Evolutionary conservation across 2,888 invertebrate species (phyloP).

Genomic region (Tipula confusa): DNA sequence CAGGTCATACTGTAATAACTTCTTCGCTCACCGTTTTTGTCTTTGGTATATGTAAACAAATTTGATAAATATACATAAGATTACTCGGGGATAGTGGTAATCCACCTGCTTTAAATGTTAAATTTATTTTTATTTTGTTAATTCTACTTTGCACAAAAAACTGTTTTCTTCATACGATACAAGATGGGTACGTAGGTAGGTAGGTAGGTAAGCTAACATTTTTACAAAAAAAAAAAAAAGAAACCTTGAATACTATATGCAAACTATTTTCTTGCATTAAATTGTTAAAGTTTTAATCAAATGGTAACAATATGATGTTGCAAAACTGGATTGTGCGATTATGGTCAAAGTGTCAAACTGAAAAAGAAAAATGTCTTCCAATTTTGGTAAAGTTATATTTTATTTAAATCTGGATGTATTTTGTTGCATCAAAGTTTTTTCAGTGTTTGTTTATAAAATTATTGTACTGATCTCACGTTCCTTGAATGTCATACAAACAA

Average conservation of each 20-base stretch:
- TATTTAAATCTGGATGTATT: too few relatives aligned
- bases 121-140: not conserved
- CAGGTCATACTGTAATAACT: too few relatives aligned
- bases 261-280: not conserved
- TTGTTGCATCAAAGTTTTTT: too few relatives aligned
- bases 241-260: not conserved
- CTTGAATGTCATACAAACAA: too few relatives aligned
- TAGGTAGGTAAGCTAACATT: not conserved
- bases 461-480: too few relatives aligned
- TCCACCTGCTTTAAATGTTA: slow-evolving; percentile 3
- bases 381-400: too few relatives aligned
- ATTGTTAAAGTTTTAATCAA: too few relatives aligned
- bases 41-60: not conserved
- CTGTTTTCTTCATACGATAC: not conserved
- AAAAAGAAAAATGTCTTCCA: too few relatives aligned
- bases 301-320: too few relatives aligned
- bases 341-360: too few relatives aligned
- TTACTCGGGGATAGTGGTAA: not conserved
- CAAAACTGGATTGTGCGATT: too few relatives aligned
- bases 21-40: not conserved
- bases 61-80: not conserved
- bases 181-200: not conserved
- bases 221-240: not conserved
- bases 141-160: not conserved
- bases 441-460: too few relatives aligned